phyloP scores from a whole-genome alignment of 2,797 vertebrate species.

The Anguilla marmorata region DNA sequence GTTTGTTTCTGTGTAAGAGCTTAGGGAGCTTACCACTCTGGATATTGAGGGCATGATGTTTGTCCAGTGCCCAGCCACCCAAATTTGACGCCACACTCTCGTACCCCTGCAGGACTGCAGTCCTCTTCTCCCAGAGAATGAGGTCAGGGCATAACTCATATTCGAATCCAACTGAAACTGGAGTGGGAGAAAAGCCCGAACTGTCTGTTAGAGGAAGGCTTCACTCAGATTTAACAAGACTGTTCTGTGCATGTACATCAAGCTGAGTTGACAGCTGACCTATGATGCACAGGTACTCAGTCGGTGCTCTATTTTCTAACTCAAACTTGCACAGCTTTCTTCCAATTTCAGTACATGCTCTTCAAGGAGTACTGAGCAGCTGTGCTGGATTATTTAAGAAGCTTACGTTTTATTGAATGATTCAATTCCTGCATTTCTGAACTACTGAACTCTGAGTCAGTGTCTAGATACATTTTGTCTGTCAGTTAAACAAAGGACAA shows the following conservation, averaged over 20 bases:
- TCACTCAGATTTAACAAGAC: neutral
- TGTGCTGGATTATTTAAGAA: neutral
- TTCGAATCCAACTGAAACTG: constrained; percentile 96
- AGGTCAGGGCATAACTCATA: constrained; percentile 98
- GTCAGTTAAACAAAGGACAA: neutral
- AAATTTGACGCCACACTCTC: constrained; percentile 93
- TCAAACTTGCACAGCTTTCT: neutral
- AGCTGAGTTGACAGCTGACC: neutral
- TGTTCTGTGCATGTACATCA: neutral
- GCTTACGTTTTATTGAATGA: neutral
- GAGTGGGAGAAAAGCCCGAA: neutral
- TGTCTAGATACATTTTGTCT: neutral
- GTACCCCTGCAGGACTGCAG: constrained; percentile 90
- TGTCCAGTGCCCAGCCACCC: constrained; percentile 93
- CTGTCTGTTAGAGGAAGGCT: neutral
- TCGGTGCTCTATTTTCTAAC: neutral
- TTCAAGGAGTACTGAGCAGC: neutral
- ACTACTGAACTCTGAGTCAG: neutral
- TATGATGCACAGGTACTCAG: neutral
- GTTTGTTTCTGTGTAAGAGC: no score
- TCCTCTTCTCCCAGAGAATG: constrained; percentile 97
- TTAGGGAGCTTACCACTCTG: constrained; percentile 84
- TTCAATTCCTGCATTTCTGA: neutral
- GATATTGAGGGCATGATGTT: constrained; percentile 94
- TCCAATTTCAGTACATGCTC: neutral